These are phyloP conservation scores for Pantherophis vulpinus DNA, from an alignment of 2,797 vertebrate genomes.

Conservation along the genomic window DNA sequence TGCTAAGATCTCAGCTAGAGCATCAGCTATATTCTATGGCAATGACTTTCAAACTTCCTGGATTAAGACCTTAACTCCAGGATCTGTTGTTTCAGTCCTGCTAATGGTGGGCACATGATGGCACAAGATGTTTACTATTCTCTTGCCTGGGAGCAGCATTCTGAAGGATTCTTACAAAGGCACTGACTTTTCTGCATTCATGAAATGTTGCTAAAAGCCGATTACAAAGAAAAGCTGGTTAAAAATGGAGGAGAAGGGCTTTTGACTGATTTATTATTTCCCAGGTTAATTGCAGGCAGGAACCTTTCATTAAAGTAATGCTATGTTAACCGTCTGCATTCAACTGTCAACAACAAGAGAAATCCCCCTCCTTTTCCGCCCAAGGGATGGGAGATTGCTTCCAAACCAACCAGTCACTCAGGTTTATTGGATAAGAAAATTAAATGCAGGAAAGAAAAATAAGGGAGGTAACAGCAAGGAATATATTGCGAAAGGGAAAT, in stretches of 20 bases:
- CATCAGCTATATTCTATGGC: constrained; percentile 52
- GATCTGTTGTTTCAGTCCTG: constrained; percentile 31
- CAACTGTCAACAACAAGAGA: constrained; percentile 14
- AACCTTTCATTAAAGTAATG: constrained; percentile 46
- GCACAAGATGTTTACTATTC: background rate
- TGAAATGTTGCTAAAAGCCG: background rate
- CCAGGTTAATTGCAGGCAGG: constrained; percentile 50
- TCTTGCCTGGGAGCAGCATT: constrained; percentile 37
- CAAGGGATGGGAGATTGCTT: background rate
- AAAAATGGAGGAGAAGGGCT: constrained; percentile 18
- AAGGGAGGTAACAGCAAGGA: background rate
- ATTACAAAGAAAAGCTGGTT: constrained; percentile 21
- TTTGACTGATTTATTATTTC: constrained; percentile 29
- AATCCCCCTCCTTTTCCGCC: constrained; percentile 11
- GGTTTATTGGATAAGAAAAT: constrained; percentile 12
- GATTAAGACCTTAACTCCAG: background rate
- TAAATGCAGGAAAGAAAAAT: constrained; percentile 13
- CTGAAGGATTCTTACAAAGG: constrained; percentile 16
- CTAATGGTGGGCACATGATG: constrained; percentile 3
- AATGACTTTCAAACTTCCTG: constrained; percentile 32
- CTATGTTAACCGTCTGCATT: constrained; percentile 26
- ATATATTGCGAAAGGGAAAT: background rate
- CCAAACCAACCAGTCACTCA: constrained; percentile 24
- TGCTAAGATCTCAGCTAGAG: constrained; percentile 31
- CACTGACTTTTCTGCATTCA: constrained; percentile 4